Base-by-base conservation (phyloP, 2,797 vertebrate species). In the Amniataba percoides region DNA sequence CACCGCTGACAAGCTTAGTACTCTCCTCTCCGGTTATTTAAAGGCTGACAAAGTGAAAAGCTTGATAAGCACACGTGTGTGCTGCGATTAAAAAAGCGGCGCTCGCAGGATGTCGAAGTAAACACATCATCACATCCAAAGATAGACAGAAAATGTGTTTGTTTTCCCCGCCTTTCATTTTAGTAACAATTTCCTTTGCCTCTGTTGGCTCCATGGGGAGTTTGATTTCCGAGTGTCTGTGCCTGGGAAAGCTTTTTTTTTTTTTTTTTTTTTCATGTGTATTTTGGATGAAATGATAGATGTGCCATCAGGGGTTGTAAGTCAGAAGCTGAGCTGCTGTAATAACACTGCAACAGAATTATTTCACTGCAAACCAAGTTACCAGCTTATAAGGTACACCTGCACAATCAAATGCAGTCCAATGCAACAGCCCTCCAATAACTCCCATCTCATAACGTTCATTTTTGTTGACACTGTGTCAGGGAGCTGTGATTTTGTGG, bases 81-180 rank as follows among this genome's bases (percentile, higher is more conserved):
- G 48, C 36, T 45, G 48, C 56, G 83, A 87, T 87, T 85, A 73
- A 83, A 88, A 88, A 83, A 59, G 27, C 51, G 39, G 51, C 3
- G 43, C 69, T 21, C 55, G 25, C 49, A 19, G 51, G 64, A 63
- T 42, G n/a, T 1, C 45, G 40, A 51, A 72, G 43, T 62, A 51
- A 79, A 90, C 78, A 64, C 70, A 16, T 19, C 3, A n/a, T 16
- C 55, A 40, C 60, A 66, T 78, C 74, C 39, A 69, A 68, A 67
- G 46, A 81, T 39, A 34, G 64, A 52, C n/a, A 61, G 56, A 85
- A 62, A 78, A 65, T 61, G 18, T 74, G 56, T 76, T 57, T 65
- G 53, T 60, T 79, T 86, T 72, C 25, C 36, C 31, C 56, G 59
- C 23, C 55, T 80, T 83, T 83, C 43, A 70, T 81, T 81, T 68